Evolutionary conservation across 2,888 invertebrate genomes (phyloP).

Genomic region (Strigamia transsilvanica): DNA sequence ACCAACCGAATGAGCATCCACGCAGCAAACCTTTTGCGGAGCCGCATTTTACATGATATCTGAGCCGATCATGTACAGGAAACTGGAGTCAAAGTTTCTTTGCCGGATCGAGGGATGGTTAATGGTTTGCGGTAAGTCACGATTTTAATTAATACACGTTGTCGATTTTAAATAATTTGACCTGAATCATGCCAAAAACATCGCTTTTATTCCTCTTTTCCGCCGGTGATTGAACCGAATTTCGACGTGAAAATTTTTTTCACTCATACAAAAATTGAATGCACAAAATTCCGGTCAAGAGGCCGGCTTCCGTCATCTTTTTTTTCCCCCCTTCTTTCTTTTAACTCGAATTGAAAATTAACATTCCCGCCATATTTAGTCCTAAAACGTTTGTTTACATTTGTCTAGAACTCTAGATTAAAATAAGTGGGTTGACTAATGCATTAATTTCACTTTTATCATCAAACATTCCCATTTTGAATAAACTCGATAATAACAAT

Average conservation of each 20-base stretch:
- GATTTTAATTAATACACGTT: slow-evolving; percentile 4
- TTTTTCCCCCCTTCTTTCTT: not conserved
- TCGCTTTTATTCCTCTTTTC: slow-evolving; percentile 3
- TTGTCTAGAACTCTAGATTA: too few species aligned
- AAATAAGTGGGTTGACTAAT: not conserved
- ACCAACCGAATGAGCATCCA: slow-evolving; percentile 5
- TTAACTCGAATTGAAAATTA: slow-evolving; percentile 17
- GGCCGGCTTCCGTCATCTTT: slow-evolving; percentile 17
- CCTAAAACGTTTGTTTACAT: not conserved
- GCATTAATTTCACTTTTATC: not conserved
- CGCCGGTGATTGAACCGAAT: slow-evolving; percentile 9
- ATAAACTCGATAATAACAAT: not conserved
- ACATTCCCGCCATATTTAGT: not conserved
- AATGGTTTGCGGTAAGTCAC: slow-evolving; percentile 69
- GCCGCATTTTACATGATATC: not conserved
- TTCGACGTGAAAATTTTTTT: not conserved
- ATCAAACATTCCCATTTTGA: not conserved
- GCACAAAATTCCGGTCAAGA: slow-evolving; percentile 5
- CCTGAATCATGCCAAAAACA: slow-evolving; percentile 32
- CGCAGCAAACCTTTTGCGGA: not conserved
- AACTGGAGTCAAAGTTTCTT: slow-evolving; percentile 65
- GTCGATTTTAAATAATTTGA: slow-evolving; percentile 34
- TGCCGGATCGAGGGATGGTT: slow-evolving; percentile 71
- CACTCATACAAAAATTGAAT: not conserved
- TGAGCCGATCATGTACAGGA: slow-evolving; percentile 27